Evolutionary conservation across 2,888 invertebrate species (phyloP).

Genomic region (Heliconius ismenius): DNA sequence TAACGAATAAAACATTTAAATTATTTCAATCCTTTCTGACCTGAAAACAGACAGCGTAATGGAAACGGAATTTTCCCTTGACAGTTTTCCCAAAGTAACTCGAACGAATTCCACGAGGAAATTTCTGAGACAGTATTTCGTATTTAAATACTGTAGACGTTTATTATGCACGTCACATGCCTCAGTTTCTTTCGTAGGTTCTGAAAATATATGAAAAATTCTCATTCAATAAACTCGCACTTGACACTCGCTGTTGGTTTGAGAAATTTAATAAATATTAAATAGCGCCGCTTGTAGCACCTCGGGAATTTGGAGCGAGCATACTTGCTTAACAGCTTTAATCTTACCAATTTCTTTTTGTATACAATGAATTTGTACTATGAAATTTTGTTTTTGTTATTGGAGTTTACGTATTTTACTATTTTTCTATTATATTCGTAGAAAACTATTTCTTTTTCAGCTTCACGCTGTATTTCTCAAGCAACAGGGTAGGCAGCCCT

Average conservation of each 20-base stretch:
- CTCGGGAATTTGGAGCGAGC: conserved; percentile 5
- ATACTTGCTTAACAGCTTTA: conserved; percentile 14
- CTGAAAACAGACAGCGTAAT: conserved; percentile 20
- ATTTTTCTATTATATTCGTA: too few relatives aligned
- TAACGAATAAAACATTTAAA: conserved; percentile 5
- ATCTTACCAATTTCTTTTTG: neutral
- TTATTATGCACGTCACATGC: conserved; percentile 40
- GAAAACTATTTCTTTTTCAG: too few relatives aligned
- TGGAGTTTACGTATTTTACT: neutral
- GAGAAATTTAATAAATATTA: conserved; percentile 35
- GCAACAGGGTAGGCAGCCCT: too few relatives aligned
- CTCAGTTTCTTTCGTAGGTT: conserved; percentile 31
- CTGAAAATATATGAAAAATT: conserved; percentile 29
- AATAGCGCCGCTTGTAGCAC: conserved; percentile 17
- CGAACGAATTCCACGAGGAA: conserved; percentile 29
- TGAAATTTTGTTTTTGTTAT: neutral
- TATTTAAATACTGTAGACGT: conserved; percentile 38
- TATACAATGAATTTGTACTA: neutral
- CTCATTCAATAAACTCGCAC: conserved; percentile 30
- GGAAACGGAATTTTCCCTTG: conserved; percentile 25
- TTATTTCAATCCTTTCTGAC: conserved; percentile 22
- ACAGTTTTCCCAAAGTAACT: conserved; percentile 29
- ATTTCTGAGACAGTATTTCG: conserved; percentile 35
- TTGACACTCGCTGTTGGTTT: conserved; percentile 29
- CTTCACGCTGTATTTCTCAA: too few relatives aligned